Conservation (phyloP, 2,888 invertebrate species). For the Pristionchus japonicus region DNA sequence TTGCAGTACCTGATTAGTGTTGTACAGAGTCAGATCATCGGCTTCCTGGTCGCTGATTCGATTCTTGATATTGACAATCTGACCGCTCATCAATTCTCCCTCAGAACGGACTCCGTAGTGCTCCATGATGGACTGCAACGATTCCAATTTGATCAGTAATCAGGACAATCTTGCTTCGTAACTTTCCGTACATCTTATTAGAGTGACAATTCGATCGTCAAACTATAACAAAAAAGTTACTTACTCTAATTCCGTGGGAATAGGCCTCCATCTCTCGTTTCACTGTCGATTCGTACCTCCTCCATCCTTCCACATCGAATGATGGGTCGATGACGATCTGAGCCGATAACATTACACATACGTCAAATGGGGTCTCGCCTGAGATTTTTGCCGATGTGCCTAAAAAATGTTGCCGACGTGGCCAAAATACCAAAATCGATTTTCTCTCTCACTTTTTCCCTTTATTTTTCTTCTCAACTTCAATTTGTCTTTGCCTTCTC, state of each 20-base stretch:
- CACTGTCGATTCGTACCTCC: not conserved
- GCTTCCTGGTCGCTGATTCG: slow-evolving; percentile 38
- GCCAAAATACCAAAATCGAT: no score
- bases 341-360: no score
- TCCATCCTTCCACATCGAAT: not conserved
- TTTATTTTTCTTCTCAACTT: no score
- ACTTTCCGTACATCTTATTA: not conserved
- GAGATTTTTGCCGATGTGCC: no score
- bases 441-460: no score
- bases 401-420: no score
- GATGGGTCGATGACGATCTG: not conserved
- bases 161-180: no score
- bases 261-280: not conserved
- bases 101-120: slow-evolving; percentile 27
- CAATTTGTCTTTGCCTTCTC: no score
- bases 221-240: not conserved
- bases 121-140: slow-evolving; percentile 35
- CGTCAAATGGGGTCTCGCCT: no score
- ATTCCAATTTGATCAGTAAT: no score
- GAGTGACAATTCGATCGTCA: no score
- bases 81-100: slow-evolving; percentile 9
- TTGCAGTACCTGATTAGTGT: slow-evolving; percentile 39
- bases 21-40: slow-evolving; percentile 40
- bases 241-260: not conserved
- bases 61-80: slow-evolving; percentile 30